Percentiles rank a stretch among this genome's conserved stretches.
Conservation (phyloP, 2,888 invertebrate species). For the Onchidella celtica region DNA sequence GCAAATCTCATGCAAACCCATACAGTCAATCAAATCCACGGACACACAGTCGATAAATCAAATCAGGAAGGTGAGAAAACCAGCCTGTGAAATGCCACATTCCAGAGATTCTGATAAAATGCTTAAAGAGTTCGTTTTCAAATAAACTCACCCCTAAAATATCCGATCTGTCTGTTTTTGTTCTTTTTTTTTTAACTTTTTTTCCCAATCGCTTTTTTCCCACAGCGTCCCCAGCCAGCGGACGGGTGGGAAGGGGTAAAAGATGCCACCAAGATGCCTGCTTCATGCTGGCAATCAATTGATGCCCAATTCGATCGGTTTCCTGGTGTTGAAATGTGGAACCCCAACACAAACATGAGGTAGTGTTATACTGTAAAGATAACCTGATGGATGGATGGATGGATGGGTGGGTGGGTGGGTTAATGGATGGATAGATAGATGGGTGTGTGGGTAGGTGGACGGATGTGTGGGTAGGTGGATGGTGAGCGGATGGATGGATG, state of each 20-base stretch:
- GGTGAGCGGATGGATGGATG: no score
- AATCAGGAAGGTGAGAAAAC: no score
- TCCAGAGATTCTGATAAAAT: no score
- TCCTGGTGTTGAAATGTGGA: constrained; percentile 95
- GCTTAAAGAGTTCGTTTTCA: no score
- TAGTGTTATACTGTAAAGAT: not conserved
- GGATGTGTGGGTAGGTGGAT: no score
- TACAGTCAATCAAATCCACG: no score
- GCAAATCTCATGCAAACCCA: no score
- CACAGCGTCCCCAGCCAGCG: constrained; percentile 89
- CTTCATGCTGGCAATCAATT: constrained; percentile 91
- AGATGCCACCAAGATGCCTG: constrained; percentile 90
- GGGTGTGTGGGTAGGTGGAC: no score
- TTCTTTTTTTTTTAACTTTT: not conserved
- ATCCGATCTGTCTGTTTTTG: not conserved
- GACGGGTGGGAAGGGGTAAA: constrained; percentile 93
- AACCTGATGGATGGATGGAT: not conserved
- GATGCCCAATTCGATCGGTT: constrained; percentile 80
- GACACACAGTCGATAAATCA: no score
- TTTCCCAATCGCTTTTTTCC: not conserved
- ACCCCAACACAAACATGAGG: constrained; percentile 87
- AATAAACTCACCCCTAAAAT: not conserved
- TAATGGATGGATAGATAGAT: not conserved
- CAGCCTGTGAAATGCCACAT: no score
- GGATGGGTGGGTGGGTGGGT: not conserved